Evolutionary conservation across 2,888 invertebrate genomes (phyloP), one percentile per base, ranked within the genome.

Genomic region (Spisula solida): DNA sequence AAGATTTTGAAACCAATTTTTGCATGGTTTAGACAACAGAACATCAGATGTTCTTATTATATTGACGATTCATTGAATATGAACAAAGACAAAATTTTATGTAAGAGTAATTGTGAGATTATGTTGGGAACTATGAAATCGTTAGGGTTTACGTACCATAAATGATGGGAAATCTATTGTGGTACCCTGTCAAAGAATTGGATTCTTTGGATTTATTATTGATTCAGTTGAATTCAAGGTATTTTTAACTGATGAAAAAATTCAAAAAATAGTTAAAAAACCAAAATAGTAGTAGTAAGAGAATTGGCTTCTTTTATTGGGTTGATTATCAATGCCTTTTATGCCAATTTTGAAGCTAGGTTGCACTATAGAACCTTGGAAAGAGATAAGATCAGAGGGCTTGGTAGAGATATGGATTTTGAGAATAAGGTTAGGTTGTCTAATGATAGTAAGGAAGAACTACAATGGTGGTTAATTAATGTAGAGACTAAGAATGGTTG

Each of bases 61-160:
- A 82, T 92, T 56, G 91, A 92, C 6, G 92, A 93, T 87, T 93
- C 92, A 47, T 16, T 93, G 5, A 88, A 88, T 83, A 90, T 88
- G 86, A 82, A 91, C 78, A 51, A 87, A 56, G 48, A 66, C 25
- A 47, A n/a, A 0, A 1, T 16, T 41, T 31, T 56, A 31, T 89
- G 87, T 75, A 12, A 6, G 41, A 55, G 29, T 14, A 88, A 92
- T 85, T 75, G 86, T 18, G 18, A 18, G 4, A 41, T 78, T 8
- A 79, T 90, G n/a, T 66, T 85, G 20, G 25, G 88, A 18, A 84
- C 70, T 16, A 14, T 91, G n/a, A 18, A 79, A 41, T 20, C 47
- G 29, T 80, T 92, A 31, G 91, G 91, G 20, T 87, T 85, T 87
- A 31, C n/a, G n/a, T n/a, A 41, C 29, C 25, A 60, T 90, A 0